Conservation (phyloP, 2,113 vertebrate species). For the Uria aalge region DNA sequence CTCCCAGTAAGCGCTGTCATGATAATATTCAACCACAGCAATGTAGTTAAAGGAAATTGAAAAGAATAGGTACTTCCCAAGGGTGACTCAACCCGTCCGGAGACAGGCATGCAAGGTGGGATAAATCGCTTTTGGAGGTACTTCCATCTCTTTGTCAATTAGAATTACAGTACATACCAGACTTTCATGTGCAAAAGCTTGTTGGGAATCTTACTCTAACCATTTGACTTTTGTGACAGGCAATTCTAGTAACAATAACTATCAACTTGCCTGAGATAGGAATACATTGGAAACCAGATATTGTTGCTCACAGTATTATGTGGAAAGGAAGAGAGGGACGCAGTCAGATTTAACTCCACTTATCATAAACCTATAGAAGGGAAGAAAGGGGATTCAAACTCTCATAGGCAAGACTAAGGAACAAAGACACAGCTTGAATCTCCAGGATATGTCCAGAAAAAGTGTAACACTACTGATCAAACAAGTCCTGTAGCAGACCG, state of each 20-base stretch:
- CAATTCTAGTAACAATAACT: background rate
- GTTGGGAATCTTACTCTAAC: background rate
- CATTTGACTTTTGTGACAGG: background rate
- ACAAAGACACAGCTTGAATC: background rate
- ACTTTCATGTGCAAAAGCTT: background rate
- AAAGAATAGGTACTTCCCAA: background rate
- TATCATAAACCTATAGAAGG: background rate
- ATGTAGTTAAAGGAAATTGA: slow-evolving; percentile 6
- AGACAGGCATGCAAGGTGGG: background rate
- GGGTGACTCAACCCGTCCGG: background rate
- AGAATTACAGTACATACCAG: background rate
- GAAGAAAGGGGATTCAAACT: background rate
- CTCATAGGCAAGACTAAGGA: background rate
- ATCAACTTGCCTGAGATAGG: background rate
- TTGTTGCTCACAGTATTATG: background rate
- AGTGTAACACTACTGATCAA: background rate
- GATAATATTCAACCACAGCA: background rate
- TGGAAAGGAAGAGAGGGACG: background rate
- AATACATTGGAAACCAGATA: background rate
- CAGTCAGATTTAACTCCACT: background rate
- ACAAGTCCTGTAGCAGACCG: background rate
- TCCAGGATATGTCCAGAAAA: background rate
- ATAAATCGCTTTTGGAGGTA: background rate
- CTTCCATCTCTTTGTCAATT: background rate
- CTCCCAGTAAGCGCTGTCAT: background rate